Evolutionary conservation across 2,113 vertebrate species (phyloP), one percentile per base, ranked within the genome.

Genomic region (Odontesthes bonariensis): DNA sequence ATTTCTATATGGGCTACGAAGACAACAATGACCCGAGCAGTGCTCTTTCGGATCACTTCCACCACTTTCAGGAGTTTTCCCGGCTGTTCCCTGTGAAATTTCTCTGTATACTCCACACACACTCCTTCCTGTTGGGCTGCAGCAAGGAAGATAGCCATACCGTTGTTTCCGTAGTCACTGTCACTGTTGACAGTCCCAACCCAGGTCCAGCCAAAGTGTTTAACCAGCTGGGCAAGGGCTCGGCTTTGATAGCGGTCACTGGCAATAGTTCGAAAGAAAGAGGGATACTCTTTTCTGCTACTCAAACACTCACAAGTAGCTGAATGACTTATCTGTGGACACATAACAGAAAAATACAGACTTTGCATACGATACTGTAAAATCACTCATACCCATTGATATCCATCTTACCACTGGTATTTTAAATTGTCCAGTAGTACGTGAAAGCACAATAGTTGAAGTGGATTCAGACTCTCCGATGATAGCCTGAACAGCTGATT

Each of bases 401-500:
- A 38, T 52, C 3, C 1, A 2, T 73, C 83, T 83, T 88, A 95
- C 94, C 92, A 95, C 92, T 73, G 94, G 94, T 68, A 94, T 88
- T 61, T 84, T 71, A 67, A 94, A 94, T 4, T 93, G 92, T 11
- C 93, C 93, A 22, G 92, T 89, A 5, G 87, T 94, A 60, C 66
- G 91, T 52, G 94, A 63, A 5, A 95, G 73, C 8, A 92, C 90
- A 61, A 95, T 91, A 19, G 93, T 94, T 27, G 93, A 91, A 46
- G 93, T 91, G 2, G 94, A 94, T 63, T 93, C 93, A 1, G 93
- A 92, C 73, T 94, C 93, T 12, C 94, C 94, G 5, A 95, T 94
- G 40, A 95, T 93, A 33, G 91, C 92, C 66, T 92, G 91, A 23
- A 95, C 91, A 40, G 82, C 68, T 38, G 93, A 75, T 38, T 90